Base-by-base conservation (phyloP, 2,888 invertebrate species). In the Stenodema calcarata region DNA sequence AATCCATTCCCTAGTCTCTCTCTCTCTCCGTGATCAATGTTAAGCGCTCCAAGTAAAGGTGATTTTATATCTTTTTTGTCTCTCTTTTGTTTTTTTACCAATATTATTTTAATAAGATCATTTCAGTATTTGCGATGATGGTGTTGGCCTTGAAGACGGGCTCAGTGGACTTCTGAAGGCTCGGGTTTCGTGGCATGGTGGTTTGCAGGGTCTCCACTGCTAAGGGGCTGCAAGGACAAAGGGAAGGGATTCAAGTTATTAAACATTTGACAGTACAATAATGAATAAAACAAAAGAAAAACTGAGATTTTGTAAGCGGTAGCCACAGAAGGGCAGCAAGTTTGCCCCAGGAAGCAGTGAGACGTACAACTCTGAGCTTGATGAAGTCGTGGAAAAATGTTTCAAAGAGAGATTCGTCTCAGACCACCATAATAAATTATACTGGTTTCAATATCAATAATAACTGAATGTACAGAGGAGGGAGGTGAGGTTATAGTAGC, bases 121-220 rank as follows among this genome's bases (percentile, higher is more conserved):
- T 44, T 78, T 78, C 44, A 41, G 42, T 78, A 78, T 78, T 44
- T 78, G 78, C 78, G 44, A 78, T 41, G 78, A 42, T 78, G 78
- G 78, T 44, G 78, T 78, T 42, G 18, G 78, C 23, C 82, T 35
- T 44, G 14, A n/a, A 69, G 82, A 54, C 69, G 69, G 69, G 82
- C 47, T 82, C 82, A 82, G 82, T 82, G 82, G 69, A 82, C 82
- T 69, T 82, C 82, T 18, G 82, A 82, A 28, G 82, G 88, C 93
- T 96, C 96, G 91, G 95, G 94, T 92, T 95, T 95, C 92, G 92
- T 91, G 91, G 95, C 92, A 93, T 95, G 95, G 92, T 95, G 96
- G 92, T 95, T 96, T 91, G 95, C 95, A 92, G 95, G 95, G 92
- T 96, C 96, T 91, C 95, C 94, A 91, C 95, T 95, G 93, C 94